A percentile compares a stretch with the other conserved stretches of the same genome.
Evolutionary conservation across 2,888 invertebrate species (phyloP).

Genomic region (Pollenia labialis): DNA sequence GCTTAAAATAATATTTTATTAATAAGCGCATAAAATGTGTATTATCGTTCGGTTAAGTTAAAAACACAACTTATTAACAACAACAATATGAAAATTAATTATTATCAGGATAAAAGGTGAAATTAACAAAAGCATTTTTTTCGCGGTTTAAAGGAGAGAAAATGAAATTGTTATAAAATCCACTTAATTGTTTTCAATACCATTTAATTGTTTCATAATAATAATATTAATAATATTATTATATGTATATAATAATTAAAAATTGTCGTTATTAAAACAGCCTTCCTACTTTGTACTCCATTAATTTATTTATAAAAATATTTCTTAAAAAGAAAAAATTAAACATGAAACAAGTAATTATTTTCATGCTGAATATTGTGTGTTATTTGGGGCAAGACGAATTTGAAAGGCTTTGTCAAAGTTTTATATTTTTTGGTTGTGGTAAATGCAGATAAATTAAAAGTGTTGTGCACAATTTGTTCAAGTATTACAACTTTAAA

Average conservation of each 20-base stretch:
- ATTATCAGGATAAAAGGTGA: slow-evolving; percentile 13
- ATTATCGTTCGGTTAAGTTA: background rate
- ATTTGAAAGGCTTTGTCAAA: background rate
- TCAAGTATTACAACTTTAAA: slow-evolving; percentile 19
- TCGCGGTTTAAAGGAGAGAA: background rate
- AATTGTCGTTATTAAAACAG: no score
- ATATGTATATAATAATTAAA: background rate
- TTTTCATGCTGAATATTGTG: background rate
- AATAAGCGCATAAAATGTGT: background rate
- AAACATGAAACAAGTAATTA: no score
- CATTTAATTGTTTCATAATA: slow-evolving; percentile 13
- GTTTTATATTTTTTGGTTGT: background rate
- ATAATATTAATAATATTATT: background rate
- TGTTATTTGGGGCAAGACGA: slow-evolving; percentile 16
- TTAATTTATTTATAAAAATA: no score
- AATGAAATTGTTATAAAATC: slow-evolving; percentile 5
- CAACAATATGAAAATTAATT: slow-evolving; percentile 36
- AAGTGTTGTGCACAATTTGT: slow-evolving; percentile 4
- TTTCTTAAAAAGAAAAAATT: no score
- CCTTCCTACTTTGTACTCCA: no score
- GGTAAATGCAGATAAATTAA: background rate
- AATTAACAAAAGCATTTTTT: slow-evolving; percentile 1
- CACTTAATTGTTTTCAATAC: slow-evolving; percentile 3
- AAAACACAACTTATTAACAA: background rate
- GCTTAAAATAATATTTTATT: slow-evolving; percentile 18